Conservation (phyloP, 2,113 vertebrate genomes). For the Panthera uncia region DNA sequence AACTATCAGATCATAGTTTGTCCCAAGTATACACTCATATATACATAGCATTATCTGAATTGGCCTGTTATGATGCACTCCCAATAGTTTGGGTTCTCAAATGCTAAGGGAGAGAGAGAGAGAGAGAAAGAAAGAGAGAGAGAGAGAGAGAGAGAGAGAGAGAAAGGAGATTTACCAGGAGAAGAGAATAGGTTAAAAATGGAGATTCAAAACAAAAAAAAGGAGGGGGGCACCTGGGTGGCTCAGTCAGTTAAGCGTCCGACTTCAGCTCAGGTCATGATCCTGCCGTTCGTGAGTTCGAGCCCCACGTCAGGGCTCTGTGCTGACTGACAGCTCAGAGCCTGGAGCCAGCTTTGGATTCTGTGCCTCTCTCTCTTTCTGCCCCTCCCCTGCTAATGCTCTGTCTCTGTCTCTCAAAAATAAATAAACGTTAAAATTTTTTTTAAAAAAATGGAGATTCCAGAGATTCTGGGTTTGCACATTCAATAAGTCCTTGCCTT, state of each 20-base stretch:
- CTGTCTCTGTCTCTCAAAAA: too few relatives aligned
- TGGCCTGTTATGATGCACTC: background rate
- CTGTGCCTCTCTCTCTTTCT: too few relatives aligned
- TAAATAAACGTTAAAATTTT: too few relatives aligned
- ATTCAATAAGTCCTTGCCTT: background rate
- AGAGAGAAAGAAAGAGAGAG: background rate
- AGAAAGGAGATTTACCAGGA: background rate
- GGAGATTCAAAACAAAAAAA: background rate
- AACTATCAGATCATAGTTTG: background rate
- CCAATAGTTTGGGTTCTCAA: background rate
- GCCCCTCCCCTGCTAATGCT: too few relatives aligned
- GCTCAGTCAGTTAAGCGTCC: too few relatives aligned
- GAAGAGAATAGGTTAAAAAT: background rate
- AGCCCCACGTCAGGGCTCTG: too few relatives aligned
- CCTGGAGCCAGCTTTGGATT: too few relatives aligned
- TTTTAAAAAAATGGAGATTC: background rate
- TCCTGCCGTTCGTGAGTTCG: too few relatives aligned
- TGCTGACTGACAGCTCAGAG: too few relatives aligned
- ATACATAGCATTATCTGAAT: background rate
- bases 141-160: background rate
- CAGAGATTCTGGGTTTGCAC: background rate
- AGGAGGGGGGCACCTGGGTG: too few relatives aligned
- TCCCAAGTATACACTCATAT: background rate
- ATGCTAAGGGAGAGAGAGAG: background rate
- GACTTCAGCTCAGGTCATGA: too few relatives aligned